Conservation (phyloP, 2,888 invertebrate species). For the Chelonus formosanus region DNA sequence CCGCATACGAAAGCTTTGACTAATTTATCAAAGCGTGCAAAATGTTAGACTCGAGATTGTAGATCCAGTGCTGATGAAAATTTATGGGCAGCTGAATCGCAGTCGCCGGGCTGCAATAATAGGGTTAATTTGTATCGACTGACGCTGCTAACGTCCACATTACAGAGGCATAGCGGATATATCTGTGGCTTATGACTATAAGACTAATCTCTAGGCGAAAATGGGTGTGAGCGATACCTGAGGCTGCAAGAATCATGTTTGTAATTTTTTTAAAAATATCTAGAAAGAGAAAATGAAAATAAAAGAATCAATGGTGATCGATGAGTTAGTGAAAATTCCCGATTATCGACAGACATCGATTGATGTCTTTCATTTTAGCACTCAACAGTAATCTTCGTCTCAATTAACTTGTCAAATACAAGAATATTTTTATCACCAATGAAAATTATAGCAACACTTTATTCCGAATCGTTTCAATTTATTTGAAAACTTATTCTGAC, state of each 20-base stretch:
- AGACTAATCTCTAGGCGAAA: slow-evolving; percentile 14
- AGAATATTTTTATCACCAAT: too few species aligned
- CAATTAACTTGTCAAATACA: too few species aligned
- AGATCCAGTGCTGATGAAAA: slow-evolving; percentile 30
- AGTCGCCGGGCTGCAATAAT: slow-evolving; percentile 28
- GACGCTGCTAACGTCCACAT: slow-evolving; percentile 13
- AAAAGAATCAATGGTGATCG: not conserved
- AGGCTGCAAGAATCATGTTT: slow-evolving; percentile 3
- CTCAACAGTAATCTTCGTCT: too few species aligned
- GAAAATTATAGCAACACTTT: too few species aligned
- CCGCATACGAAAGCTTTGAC: slow-evolving; percentile 25
- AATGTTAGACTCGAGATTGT: slow-evolving; percentile 23
- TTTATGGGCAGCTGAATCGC: slow-evolving; percentile 29
- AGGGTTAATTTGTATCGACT: slow-evolving; percentile 33
- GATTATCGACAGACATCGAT: slow-evolving; percentile 27
- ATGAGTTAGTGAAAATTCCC: slow-evolving; percentile 12
- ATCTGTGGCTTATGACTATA: slow-evolving; percentile 16
- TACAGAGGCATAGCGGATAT: slow-evolving; percentile 1
- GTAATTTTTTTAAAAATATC: not conserved
- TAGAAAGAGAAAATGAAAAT: too few species aligned
- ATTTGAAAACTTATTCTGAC: too few species aligned
- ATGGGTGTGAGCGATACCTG: slow-evolving; percentile 13
- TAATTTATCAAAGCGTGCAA: slow-evolving; percentile 32
- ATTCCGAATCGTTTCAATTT: too few species aligned
- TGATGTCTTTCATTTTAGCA: slow-evolving; percentile 8